Evolutionary conservation across 2,888 invertebrate genomes (phyloP).

Genomic region (Ethmia dodecea): DNA sequence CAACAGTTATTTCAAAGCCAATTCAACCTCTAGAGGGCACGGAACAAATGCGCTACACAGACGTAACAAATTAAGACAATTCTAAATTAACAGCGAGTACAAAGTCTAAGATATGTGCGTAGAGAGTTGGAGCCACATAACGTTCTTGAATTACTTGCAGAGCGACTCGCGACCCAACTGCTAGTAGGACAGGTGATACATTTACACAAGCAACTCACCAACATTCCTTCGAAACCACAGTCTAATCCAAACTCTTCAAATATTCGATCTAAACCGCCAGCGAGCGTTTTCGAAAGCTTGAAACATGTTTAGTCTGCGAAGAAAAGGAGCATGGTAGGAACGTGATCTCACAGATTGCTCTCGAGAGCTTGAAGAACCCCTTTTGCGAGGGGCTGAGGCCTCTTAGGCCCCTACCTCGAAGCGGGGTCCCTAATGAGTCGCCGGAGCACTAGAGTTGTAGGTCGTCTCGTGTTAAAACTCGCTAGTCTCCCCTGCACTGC

Average conservation of each 20-base stretch:
- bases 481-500: conserved; percentile 54
- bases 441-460: conserved; percentile 75
- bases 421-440: conserved; percentile 72
- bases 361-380: conserved; percentile 58
- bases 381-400: conserved; percentile 57
- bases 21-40: conserved; percentile 41
- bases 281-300: conserved; percentile 4
- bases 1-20: conserved; percentile 33
- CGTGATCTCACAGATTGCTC: conserved; percentile 57
- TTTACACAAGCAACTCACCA: conserved; percentile 19
- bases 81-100: conserved; percentile 63
- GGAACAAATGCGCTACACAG: conserved; percentile 54
- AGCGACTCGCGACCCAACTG: conserved; percentile 38
- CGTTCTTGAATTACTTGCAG: conserved; percentile 33
- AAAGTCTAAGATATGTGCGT: conserved; percentile 57
- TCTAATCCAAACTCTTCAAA: conserved; percentile 17
- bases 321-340: conserved; percentile 37
- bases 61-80: conserved; percentile 70
- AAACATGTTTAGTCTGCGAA: conserved; percentile 24
- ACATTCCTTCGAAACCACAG: conserved; percentile 25
- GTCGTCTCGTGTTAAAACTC: conserved; percentile 64
- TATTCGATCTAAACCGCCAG: conserved; percentile 17
- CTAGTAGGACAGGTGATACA: conserved; percentile 27
- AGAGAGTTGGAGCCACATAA: conserved; percentile 39
- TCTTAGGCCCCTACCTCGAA: conserved; percentile 53